These are phyloP conservation scores for Homarus gammarus DNA, from an alignment of 2,888 invertebrate species.

Conservation along the genomic window DNA sequence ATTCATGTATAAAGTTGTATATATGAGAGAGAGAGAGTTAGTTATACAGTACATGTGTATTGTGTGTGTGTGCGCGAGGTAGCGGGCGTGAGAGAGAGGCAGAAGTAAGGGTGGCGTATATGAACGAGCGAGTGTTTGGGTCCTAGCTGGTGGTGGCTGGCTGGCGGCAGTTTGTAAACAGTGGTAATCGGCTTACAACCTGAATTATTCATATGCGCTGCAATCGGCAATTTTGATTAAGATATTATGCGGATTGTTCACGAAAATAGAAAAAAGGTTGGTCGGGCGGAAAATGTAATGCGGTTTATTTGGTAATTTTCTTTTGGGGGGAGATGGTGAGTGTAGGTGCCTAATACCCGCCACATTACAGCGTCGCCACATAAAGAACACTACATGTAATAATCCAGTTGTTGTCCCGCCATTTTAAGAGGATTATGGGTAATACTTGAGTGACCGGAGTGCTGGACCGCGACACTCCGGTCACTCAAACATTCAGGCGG, in stretches of 20 bases:
- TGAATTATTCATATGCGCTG: slow-evolving; percentile 50
- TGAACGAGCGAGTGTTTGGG: not conserved
- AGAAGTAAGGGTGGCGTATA: not conserved
- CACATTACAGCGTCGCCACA: too few relatives aligned
- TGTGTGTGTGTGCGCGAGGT: too few relatives aligned
- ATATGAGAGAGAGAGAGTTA: too few relatives aligned
- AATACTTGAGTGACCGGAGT: too few relatives aligned
- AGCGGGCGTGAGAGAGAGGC: too few relatives aligned
- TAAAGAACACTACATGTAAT: too few relatives aligned
- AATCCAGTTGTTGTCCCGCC: too few relatives aligned
- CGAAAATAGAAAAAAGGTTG: not conserved
- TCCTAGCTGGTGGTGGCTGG: not conserved
- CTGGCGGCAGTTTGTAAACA: slow-evolving; percentile 44
- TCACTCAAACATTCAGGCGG: too few relatives aligned
- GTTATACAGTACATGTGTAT: too few relatives aligned
- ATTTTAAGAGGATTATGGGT: too few relatives aligned
- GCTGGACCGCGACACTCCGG: too few relatives aligned
- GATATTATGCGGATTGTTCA: slow-evolving; percentile 54
- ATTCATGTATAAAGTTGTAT: too few relatives aligned
- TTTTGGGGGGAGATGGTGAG: not conserved
- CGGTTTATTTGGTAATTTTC: not conserved
- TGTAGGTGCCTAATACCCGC: not conserved
- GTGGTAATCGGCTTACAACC: slow-evolving; percentile 53
- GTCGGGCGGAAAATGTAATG: slow-evolving; percentile 18
- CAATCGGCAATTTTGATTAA: slow-evolving; percentile 62